Percentiles rank a stretch among this genome's conserved stretches.
phyloP scores from a whole-genome alignment of 2,797 vertebrate genomes.

The Artibeus lituratus region DNA sequence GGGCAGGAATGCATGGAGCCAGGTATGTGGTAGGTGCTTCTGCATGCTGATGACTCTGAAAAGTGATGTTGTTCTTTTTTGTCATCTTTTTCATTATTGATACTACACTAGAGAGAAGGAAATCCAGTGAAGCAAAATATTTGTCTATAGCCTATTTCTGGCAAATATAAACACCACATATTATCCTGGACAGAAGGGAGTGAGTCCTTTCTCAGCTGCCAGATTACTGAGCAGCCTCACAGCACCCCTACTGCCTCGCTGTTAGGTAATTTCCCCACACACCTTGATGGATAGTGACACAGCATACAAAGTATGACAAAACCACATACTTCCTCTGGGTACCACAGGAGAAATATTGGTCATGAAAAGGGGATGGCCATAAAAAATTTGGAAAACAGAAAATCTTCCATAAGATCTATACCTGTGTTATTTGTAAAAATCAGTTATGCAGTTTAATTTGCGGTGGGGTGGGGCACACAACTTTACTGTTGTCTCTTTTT shows the following conservation, averaged over 20 bases:
- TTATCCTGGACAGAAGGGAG: background rate
- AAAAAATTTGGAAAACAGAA: constrained; percentile 41
- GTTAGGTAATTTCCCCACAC: background rate
- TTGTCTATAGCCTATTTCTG: background rate
- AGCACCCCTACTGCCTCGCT: background rate
- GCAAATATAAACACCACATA: background rate
- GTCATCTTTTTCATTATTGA: background rate
- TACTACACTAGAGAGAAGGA: background rate
- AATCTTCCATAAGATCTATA: background rate
- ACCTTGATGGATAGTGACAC: background rate
- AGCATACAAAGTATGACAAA: background rate
- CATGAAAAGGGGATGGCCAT: constrained; percentile 64
- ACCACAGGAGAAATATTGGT: constrained; percentile 27
- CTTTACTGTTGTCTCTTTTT: constrained; percentile 47
- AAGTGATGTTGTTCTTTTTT: background rate
- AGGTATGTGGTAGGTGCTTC: background rate
- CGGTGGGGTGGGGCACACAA: background rate
- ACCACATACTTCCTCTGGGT: background rate
- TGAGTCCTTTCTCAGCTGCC: background rate
- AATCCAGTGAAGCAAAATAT: background rate
- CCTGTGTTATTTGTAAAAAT: background rate
- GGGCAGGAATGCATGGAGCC: rapidly evolving
- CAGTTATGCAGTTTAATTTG: background rate
- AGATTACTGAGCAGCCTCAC: background rate
- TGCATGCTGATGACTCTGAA: too few relatives aligned